phyloP scores from a whole-genome alignment of 1,140 invertebrate genomes.

The Metopolophium dirhodum region DNA sequence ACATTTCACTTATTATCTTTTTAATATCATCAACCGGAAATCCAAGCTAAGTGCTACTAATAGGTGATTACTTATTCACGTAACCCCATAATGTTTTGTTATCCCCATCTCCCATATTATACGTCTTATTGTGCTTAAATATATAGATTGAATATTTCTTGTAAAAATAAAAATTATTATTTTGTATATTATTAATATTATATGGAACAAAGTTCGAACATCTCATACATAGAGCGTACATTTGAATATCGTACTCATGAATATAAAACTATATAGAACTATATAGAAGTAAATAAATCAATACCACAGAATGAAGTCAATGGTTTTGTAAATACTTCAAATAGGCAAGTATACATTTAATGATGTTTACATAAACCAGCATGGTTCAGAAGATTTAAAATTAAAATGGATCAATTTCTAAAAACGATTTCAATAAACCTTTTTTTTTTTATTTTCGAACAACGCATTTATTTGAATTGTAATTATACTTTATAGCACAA shows the following conservation, averaged over 20 bases:
- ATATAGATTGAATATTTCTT: too few species aligned
- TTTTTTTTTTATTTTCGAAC: neutral
- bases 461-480: neutral
- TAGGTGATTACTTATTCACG: too few species aligned
- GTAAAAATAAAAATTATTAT: too few species aligned
- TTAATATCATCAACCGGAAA: neutral
- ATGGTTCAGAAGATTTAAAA: neutral
- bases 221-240: neutral
- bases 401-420: neutral
- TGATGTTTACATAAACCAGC: neutral
- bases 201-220: too few species aligned
- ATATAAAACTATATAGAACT: neutral
- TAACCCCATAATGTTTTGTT: too few species aligned
- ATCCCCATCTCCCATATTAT: too few species aligned
- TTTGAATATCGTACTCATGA: neutral
- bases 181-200: too few species aligned
- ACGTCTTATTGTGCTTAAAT: too few species aligned
- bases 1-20: neutral
- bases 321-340: constrained; percentile 35
- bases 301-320: neutral
- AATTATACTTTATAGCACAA: neutral
- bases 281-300: constrained; percentile 28
- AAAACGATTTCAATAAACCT: neutral
- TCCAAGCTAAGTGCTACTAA: too few species aligned
- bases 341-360: neutral